Percentiles rank a stretch among this genome's conserved stretches.
These are phyloP conservation scores for Acanthurus tractus DNA, from an alignment of 2,797 vertebrate genomes.

Conservation along the genomic window DNA sequence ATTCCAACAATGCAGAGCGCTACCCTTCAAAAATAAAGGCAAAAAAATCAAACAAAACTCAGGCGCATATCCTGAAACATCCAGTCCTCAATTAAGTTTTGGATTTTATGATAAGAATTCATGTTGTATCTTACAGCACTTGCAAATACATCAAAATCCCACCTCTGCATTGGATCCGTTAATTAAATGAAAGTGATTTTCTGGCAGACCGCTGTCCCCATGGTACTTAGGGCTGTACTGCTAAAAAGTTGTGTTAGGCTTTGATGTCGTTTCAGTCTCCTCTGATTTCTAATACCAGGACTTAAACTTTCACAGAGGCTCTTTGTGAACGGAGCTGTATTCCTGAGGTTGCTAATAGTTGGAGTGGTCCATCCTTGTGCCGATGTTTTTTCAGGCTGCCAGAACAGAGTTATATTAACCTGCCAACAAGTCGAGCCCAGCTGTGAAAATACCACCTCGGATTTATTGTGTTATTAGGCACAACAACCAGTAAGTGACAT, in stretches of 20 bases:
- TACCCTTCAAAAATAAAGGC: neutral
- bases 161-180: neutral
- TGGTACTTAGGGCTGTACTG: constrained; percentile 4
- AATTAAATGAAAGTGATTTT: constrained; percentile 11
- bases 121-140: neutral
- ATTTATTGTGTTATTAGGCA: constrained; percentile 68
- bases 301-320: constrained; percentile 46
- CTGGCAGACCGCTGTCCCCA: neutral
- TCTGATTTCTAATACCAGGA: constrained; percentile 31
- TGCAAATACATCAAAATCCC: neutral
- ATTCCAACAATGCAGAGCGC: neutral
- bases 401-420: constrained; percentile 44
- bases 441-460: constrained; percentile 70
- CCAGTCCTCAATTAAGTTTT: neutral
- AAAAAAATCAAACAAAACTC: neutral
- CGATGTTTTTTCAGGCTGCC: constrained; percentile 49
- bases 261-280: constrained; percentile 40
- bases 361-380: constrained; percentile 37
- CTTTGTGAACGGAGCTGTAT: constrained; percentile 54
- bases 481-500: constrained; percentile 35
- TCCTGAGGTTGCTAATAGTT: constrained; percentile 42
- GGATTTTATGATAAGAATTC: constrained; percentile 7
- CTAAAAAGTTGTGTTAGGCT: constrained; percentile 22
- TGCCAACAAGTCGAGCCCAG: constrained; percentile 64
- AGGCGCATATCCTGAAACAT: neutral